phyloP scores from a whole-genome alignment of 2,888 invertebrate species.

The Stratiomys singularior region DNA sequence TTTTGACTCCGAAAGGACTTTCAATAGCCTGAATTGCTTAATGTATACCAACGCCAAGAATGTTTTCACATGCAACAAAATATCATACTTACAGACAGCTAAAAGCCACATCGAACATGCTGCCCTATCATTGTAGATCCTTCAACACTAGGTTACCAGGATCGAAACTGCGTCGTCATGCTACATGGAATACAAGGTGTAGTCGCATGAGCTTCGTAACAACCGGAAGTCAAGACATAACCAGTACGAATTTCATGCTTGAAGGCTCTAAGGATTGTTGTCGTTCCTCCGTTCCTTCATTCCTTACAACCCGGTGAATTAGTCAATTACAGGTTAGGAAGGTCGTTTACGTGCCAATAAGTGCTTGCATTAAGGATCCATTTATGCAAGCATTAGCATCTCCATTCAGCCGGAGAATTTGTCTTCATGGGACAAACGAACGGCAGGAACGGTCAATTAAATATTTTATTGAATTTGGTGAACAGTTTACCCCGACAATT shows the following conservation, averaged over 20 bases:
- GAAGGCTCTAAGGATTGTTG: conserved; percentile 32
- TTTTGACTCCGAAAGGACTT: not conserved
- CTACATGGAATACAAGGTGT: not conserved
- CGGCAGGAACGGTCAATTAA: conserved; percentile 21
- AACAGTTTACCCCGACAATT: conserved; percentile 7
- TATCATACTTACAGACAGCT: too few species aligned
- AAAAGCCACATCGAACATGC: not conserved
- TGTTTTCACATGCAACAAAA: not conserved
- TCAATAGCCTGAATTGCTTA: not conserved
- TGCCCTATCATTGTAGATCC: not conserved
- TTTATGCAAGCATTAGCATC: conserved; percentile 47
- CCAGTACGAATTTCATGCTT: conserved; percentile 44
- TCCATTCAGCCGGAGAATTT: conserved; percentile 32
- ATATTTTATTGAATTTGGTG: conserved; percentile 31
- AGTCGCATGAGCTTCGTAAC: not conserved
- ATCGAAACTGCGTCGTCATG: too few species aligned
- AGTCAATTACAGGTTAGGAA: conserved; percentile 50
- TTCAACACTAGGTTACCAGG: not conserved
- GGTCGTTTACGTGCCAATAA: conserved; percentile 51
- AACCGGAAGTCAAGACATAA: conserved; percentile 34
- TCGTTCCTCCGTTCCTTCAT: not conserved
- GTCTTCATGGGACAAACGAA: conserved; percentile 8
- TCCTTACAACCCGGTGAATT: conserved; percentile 44
- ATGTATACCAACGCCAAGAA: not conserved
- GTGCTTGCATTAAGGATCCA: conserved; percentile 48